Evolutionary conservation across 2,888 invertebrate species (phyloP).

Genomic region (Spodoptera littoralis): DNA sequence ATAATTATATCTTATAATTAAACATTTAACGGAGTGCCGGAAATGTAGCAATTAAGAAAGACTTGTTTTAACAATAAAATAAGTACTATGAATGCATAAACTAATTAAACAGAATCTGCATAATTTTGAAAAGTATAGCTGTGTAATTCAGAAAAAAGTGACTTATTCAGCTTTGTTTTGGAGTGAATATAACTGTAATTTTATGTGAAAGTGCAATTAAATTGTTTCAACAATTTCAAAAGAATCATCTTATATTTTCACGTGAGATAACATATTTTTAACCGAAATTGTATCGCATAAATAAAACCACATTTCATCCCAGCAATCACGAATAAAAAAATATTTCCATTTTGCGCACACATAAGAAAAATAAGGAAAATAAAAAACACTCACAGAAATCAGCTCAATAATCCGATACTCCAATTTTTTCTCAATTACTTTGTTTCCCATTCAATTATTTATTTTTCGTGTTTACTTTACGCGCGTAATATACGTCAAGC

Average conservation of each 20-base stretch:
- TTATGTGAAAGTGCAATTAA: too few relatives aligned
- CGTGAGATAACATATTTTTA: too few relatives aligned
- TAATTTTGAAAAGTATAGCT: too few relatives aligned
- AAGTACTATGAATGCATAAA: too few relatives aligned
- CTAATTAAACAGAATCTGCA: too few relatives aligned
- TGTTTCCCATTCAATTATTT: conserved; percentile 55
- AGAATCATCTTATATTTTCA: too few relatives aligned
- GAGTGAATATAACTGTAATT: too few relatives aligned
- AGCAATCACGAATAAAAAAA: neutral
- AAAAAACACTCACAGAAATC: conserved; percentile 48
- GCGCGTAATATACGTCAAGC: conserved; percentile 47
- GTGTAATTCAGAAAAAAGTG: too few relatives aligned
- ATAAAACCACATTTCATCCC: neutral
- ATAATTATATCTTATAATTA: conserved; percentile 15
- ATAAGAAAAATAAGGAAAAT: neutral
- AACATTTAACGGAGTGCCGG: neutral
- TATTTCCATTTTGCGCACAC: neutral
- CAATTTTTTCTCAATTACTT: conserved; percentile 35
- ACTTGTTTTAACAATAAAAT: neutral
- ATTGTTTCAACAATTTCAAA: too few relatives aligned
- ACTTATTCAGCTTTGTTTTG: too few relatives aligned
- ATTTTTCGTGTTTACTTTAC: conserved; percentile 32
- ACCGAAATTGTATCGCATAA: too few relatives aligned
- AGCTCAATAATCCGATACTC: conserved; percentile 30
- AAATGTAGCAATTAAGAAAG: conserved; percentile 1